Base-by-base conservation (phyloP, 1,140 invertebrate species). In the Lasioglossum baleicum region DNA sequence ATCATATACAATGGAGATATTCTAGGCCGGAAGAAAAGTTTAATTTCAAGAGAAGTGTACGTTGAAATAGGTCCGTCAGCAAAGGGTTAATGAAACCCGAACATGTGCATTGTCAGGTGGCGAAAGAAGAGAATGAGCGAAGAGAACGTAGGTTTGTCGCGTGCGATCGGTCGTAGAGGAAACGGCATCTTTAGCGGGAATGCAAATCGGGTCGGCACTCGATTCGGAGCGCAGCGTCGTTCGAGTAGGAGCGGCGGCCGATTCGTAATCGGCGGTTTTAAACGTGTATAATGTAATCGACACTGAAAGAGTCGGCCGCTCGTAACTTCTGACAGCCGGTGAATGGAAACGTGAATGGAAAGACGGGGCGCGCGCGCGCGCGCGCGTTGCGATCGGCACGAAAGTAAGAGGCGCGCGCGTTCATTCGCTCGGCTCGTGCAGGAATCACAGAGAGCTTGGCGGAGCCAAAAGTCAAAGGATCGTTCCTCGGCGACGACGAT, bases 261-360 rank as follows among this genome's bases (percentile, higher is more conserved):
- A 79, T 65, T 79, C 61, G 76, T 79, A 79, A 79, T 73, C 76
- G 73, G 61, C 64, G 75, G 63, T 73, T 73, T 71, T 73, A 53
- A 81, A 73, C 68, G 68, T 51, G 68, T 44, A 83, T 86, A 83
- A 86, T 72, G 77, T 86, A 86, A 87, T 87, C 85, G 81, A 75
- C 81, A 75, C 81, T 80, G 85, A 86, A 85, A 85, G 13, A 15
- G 13, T 76, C 81, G 75, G 80, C 68, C 71, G 76, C 48, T 82
- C 84, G 84, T 86, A 83, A 83, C 66, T 86, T 80, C 56, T 78
- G 81, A 81, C 84, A 75, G 20, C 60, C 86, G 86, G 87, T 87
- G 87, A 88, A 88, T 88, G 87, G 86, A 86, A 86, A 87, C 87
- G 87, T 87, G 87, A 88, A 88, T 88, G 87, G 83, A 85, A 84